Evolutionary conservation across 1,140 invertebrate species (phyloP).

Genomic region (Drosophila bifasciata): DNA sequence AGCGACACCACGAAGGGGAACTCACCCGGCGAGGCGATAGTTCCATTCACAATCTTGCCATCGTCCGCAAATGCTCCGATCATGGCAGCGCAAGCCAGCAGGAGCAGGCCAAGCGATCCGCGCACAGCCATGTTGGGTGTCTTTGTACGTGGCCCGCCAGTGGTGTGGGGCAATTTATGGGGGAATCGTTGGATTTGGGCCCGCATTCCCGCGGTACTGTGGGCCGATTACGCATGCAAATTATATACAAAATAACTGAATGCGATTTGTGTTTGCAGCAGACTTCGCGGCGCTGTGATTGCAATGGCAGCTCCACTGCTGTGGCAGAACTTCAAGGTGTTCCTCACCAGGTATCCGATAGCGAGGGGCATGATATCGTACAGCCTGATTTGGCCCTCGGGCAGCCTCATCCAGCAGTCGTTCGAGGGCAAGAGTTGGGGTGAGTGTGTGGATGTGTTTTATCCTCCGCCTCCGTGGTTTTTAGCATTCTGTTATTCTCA

Average conservation of each 20-base stretch:
- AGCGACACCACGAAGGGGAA: constrained; percentile 73
- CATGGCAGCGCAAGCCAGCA: not conserved
- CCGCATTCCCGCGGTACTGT: constrained; percentile 22
- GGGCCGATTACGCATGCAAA: constrained; percentile 26
- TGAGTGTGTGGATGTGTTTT: constrained; percentile 54
- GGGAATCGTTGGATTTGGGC: not conserved
- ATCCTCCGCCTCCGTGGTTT: not conserved
- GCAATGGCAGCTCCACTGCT: constrained; percentile 51
- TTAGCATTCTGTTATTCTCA: constrained; percentile 16
- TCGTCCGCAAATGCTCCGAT: constrained; percentile 15
- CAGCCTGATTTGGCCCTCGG: constrained; percentile 89
- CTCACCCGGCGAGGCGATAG: constrained; percentile 55
- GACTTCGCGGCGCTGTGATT: constrained; percentile 23
- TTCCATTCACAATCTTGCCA: constrained; percentile 74
- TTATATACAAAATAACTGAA: constrained; percentile 5
- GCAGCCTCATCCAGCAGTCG: constrained; percentile 87
- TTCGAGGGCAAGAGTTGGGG: constrained; percentile 84
- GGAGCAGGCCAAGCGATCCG: constrained; percentile 1
- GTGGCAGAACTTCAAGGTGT: constrained; percentile 66
- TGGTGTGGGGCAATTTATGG: constrained; percentile 23
- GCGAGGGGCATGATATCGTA: constrained; percentile 91
- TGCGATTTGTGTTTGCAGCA: constrained; percentile 24
- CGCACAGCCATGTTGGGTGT: constrained; percentile 15
- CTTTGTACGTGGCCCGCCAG: not conserved
- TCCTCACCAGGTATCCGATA: constrained; percentile 81